A percentile compares a stretch with the other conserved stretches of the same genome.
Evolutionary conservation across 1,140 invertebrate species (phyloP).

Genomic region (Drosophila ananassae): DNA sequence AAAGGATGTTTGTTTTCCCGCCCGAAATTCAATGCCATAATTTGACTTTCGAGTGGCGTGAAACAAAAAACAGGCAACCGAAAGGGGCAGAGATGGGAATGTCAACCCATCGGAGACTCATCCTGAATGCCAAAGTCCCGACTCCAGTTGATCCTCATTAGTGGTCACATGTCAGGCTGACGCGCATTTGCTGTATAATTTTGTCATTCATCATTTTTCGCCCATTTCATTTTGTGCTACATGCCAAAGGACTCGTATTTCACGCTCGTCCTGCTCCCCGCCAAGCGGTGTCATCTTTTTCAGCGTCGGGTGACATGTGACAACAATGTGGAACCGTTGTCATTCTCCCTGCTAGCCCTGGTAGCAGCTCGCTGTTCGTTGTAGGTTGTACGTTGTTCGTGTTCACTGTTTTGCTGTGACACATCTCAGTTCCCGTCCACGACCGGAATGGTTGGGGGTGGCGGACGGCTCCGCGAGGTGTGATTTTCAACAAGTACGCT

Average conservation of each 20-base stretch:
- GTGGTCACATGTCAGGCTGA: slow-evolving; percentile 77
- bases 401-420: slow-evolving; percentile 52
- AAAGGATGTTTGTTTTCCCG: slow-evolving; percentile 40
- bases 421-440: slow-evolving; percentile 40
- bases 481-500: slow-evolving; percentile 76
- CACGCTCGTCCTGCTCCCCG: slow-evolving; percentile 31
- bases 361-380: slow-evolving; percentile 22
- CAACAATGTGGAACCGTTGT: slow-evolving; percentile 78
- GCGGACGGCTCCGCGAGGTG: slow-evolving; percentile 41
- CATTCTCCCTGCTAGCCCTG: slow-evolving; percentile 48
- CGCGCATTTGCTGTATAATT: slow-evolving; percentile 79
- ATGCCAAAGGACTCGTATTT: slow-evolving; percentile 78
- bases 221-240: slow-evolving; percentile 72
- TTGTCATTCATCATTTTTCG: slow-evolving; percentile 81
- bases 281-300: slow-evolving; percentile 25
- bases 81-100: slow-evolving; percentile 8
- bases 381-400: neutral
- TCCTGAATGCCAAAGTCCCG: slow-evolving; percentile 10
- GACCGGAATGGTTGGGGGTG: slow-evolving; percentile 17
- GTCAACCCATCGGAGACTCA: slow-evolving; percentile 14
- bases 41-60: slow-evolving; percentile 72
- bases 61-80: slow-evolving; percentile 34
- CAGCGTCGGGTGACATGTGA: slow-evolving; percentile 72
- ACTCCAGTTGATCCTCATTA: slow-evolving; percentile 77
- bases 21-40: slow-evolving; percentile 70